phyloP scores from a whole-genome alignment of 2,113 vertebrate genomes.

The Gymnorhina tibicen region DNA sequence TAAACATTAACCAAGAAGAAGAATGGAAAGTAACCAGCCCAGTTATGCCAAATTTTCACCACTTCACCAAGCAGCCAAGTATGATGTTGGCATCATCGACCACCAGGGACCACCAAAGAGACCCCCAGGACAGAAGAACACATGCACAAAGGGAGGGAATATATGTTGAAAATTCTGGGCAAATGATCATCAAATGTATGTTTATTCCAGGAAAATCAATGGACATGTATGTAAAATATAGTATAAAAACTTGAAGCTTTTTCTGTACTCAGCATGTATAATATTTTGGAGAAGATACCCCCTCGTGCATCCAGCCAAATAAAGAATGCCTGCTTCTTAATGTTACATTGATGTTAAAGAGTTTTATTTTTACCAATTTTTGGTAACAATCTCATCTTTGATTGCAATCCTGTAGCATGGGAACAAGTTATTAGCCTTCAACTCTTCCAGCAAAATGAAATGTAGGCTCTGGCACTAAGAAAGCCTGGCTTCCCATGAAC shows the following conservation, averaged over 20 bases:
- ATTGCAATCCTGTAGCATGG: background rate
- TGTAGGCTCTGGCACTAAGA: background rate
- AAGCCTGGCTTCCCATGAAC: background rate
- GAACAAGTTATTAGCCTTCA: background rate
- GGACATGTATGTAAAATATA: background rate
- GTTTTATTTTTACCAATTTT: background rate
- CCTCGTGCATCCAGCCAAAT: background rate
- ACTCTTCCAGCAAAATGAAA: background rate
- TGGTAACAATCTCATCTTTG: background rate
- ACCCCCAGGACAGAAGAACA: fast-evolving
- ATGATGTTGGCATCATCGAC: fast-evolving
- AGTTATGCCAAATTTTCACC: background rate
- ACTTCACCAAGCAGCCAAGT: background rate
- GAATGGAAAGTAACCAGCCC: background rate
- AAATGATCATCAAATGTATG: background rate
- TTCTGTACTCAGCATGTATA: background rate
- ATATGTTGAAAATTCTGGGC: background rate
- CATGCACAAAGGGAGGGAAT: background rate
- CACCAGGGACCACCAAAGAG: background rate
- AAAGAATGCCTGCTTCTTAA: background rate
- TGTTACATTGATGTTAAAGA: background rate
- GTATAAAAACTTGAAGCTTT: background rate
- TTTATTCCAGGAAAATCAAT: background rate
- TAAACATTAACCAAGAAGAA: background rate
- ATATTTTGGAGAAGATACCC: background rate